Evolutionary conservation across 2,888 invertebrate species (phyloP), one percentile per base, ranked within the genome.

Genomic region (Drosophila mercatorum): DNA sequence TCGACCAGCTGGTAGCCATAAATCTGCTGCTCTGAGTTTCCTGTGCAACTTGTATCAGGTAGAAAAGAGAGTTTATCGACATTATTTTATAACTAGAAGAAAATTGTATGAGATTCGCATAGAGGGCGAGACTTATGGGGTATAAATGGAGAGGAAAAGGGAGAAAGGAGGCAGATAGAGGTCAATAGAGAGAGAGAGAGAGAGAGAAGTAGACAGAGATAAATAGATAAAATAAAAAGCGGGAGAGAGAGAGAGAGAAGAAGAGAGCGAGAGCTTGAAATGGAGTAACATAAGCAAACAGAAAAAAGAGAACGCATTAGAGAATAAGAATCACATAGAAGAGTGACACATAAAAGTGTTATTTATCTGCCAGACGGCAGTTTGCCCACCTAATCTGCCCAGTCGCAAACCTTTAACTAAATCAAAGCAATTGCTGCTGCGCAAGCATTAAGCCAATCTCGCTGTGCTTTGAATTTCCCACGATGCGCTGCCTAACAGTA

Each of bases 401-500:
- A 38, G 7, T 38, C 22, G 5, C 7, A 36, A 5, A 7, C 14
- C 34, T 28, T 55, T 43, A 40, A 10, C 11, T 28, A 43, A 41
- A 41, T 34, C 46, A n/a, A 40, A n/a, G 12, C 65, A 36, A 55
- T 34, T 41, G 26, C 40, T 53, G 8, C 43, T 12, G 49, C 5
- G 12, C 11, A 41, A 17, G 26, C 11, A 34, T 28, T 44, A 41
- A 2, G 49, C 17, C 34, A n/a, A 36, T 22, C 11, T 47, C 47
- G 28, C 26, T 38, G 43, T 2, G 56, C 26, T 7, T n/a, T 14
- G 28, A 4, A 44, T 71, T 84, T 84, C 84, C 86, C 84, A 84
- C 84, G 84, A 68, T 78, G 65, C 68, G 55, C 51, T 38, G 40
- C 10, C 66, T 73, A 81, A 81, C 88, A 86, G 86, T 78, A 86